phyloP scores from a whole-genome alignment of 2,797 vertebrate species.

The Rhadinocentrus ornatus region DNA sequence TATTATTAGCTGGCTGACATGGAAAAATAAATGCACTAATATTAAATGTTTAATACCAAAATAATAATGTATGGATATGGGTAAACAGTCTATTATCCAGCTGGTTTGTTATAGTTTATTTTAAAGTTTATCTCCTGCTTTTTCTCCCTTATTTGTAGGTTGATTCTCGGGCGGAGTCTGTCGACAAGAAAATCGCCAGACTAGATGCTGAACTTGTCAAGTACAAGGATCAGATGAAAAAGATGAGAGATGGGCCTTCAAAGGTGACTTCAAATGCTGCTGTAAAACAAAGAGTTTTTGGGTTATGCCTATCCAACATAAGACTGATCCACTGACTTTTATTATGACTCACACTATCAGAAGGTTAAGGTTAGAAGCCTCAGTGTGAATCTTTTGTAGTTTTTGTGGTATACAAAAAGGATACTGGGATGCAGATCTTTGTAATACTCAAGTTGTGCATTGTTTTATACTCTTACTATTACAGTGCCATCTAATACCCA shows the following conservation, averaged over 20 bases:
- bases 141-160: constrained; percentile 80
- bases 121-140: not conserved
- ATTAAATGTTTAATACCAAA: not conserved
- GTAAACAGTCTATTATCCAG: not conserved
- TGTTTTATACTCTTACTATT: not conserved
- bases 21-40: not conserved
- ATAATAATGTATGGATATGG: no score
- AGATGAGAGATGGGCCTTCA: constrained; percentile 97
- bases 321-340: not conserved
- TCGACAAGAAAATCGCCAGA: constrained; percentile 95
- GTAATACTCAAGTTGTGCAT: not conserved
- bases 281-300: not conserved
- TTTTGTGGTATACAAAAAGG: not conserved
- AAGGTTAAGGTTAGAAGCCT: not conserved
- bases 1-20: constrained; percentile 13
- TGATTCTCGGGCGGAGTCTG: constrained; percentile 92
- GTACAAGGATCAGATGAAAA: constrained; percentile 99
- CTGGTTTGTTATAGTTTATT: not conserved
- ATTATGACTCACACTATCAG: no score
- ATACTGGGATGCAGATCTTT: not conserved
- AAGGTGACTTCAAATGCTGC: constrained; percentile 84
- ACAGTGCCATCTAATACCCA: not conserved
- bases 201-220: constrained; percentile 94
- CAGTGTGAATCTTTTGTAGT: not conserved
- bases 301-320: not conserved